A percentile compares a stretch with the other conserved stretches of the same genome.
These are phyloP conservation scores for Monochamus alternatus DNA, from an alignment of 2,888 invertebrate species.

Conservation along the genomic window DNA sequence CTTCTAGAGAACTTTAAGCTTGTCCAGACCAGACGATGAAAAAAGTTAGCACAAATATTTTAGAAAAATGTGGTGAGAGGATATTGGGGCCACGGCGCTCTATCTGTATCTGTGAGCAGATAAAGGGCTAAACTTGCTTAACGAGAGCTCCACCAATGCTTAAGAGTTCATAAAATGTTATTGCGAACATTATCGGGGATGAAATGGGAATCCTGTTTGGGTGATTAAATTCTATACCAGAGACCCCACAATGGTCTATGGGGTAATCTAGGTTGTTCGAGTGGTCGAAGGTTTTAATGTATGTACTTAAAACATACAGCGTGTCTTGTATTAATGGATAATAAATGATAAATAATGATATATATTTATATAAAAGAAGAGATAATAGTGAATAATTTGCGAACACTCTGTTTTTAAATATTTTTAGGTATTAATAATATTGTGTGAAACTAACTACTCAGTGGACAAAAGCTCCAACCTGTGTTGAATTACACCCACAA, in stretches of 20 bases:
- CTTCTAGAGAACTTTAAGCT: background rate
- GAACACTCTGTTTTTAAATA: no score
- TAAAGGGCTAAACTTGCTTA: slow-evolving; percentile 16
- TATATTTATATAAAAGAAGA: no score
- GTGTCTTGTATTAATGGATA: no score
- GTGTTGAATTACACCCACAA: no score
- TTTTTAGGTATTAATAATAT: no score
- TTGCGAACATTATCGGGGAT: slow-evolving; percentile 14
- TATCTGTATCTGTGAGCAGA: background rate
- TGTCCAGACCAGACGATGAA: background rate
- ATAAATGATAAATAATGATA: no score
- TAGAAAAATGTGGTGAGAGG: background rate
- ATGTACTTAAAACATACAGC: background rate
- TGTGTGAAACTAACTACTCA: no score
- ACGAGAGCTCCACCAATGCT: slow-evolving; percentile 20
- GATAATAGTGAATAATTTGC: no score
- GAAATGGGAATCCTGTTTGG: slow-evolving; percentile 13
- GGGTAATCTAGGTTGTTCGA: background rate
- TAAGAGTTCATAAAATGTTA: slow-evolving; percentile 29
- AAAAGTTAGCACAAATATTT: background rate
- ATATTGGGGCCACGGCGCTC: background rate
- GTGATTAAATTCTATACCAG: slow-evolving; percentile 25
- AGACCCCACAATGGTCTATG: slow-evolving; percentile 7
- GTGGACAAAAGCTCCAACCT: no score
- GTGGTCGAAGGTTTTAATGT: background rate